Conservation (phyloP, 2,797 vertebrate genomes). For the Otolemur crassicaudatus region DNA sequence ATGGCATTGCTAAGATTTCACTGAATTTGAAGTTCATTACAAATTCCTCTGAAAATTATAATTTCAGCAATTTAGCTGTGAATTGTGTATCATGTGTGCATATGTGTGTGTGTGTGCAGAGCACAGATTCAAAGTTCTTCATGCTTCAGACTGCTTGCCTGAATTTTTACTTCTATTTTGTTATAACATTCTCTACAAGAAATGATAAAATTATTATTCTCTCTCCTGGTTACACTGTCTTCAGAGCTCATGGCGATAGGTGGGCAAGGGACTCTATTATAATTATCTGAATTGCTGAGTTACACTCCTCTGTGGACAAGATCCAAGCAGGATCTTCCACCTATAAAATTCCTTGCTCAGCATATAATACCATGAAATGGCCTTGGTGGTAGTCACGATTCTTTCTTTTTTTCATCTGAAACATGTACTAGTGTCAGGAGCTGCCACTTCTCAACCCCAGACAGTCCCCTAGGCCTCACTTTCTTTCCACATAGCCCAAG, state of each 20-base stretch:
- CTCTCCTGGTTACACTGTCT: background rate
- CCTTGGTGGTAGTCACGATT: background rate
- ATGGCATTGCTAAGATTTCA: slow-evolving; percentile 1
- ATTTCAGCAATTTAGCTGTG: background rate
- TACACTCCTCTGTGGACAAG: slow-evolving; percentile 28
- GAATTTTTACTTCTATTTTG: background rate
- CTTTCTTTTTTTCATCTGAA: background rate
- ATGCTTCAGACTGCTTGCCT: background rate
- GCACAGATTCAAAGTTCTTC: background rate
- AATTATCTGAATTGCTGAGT: slow-evolving; percentile 42
- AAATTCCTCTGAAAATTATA: slow-evolving; percentile 24
- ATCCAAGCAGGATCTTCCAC: background rate
- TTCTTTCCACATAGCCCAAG: slow-evolving; percentile 25
- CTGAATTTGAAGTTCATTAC: background rate
- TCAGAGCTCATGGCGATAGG: background rate
- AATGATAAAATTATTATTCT: background rate
- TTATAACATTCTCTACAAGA: background rate
- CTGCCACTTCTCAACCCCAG: background rate
- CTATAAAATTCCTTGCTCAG: background rate
- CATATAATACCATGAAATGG: background rate
- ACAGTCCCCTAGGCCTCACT: background rate
- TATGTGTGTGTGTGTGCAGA: background rate
- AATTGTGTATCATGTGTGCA: background rate
- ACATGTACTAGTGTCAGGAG: slow-evolving; percentile 53
- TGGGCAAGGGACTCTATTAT: background rate